Evolutionary conservation across 1,140 invertebrate species (phyloP).

Genomic region (Saccostrea cuccullata): DNA sequence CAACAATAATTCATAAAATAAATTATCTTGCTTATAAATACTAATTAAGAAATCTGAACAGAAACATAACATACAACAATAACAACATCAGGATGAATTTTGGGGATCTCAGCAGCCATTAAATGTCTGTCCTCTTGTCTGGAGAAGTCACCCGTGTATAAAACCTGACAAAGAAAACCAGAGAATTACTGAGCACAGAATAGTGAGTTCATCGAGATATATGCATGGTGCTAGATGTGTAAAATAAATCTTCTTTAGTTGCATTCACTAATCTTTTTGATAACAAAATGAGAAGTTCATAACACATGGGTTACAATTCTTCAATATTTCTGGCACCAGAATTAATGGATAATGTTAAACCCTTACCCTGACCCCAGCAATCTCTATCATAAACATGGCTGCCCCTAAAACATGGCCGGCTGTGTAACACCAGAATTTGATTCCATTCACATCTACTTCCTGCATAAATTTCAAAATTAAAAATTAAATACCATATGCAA

Average conservation of each 20-base stretch:
- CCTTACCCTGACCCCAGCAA: constrained; percentile 93
- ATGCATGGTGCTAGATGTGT: too few species aligned
- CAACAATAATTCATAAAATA: too few species aligned
- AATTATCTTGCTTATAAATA: too few species aligned
- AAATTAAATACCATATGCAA: neutral
- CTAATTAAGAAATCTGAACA: neutral
- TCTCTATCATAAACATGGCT: constrained; percentile 99
- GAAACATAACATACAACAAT: constrained; percentile 86
- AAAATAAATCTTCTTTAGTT: too few species aligned
- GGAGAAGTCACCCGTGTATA: constrained; percentile 99
- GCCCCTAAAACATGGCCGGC: constrained; percentile 98
- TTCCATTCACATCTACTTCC: constrained; percentile 96
- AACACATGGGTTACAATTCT: too few species aligned
- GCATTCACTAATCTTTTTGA: too few species aligned
- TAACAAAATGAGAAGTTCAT: too few species aligned
- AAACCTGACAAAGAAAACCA: constrained; percentile 81
- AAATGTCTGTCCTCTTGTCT: constrained; percentile 99
- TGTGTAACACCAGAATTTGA: constrained; percentile 98
- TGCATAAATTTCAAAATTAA: constrained; percentile 61
- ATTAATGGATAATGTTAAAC: neutral
- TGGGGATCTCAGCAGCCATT: constrained; percentile 99
- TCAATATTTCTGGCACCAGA: too few species aligned
- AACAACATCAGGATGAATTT: constrained; percentile 95
- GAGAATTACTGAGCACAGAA: too few species aligned
- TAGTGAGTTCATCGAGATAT: too few species aligned